Evolutionary conservation across 2,113 vertebrate species (phyloP), one percentile per base, ranked within the genome.

Genomic region (Ornithorhynchus anatinus): DNA sequence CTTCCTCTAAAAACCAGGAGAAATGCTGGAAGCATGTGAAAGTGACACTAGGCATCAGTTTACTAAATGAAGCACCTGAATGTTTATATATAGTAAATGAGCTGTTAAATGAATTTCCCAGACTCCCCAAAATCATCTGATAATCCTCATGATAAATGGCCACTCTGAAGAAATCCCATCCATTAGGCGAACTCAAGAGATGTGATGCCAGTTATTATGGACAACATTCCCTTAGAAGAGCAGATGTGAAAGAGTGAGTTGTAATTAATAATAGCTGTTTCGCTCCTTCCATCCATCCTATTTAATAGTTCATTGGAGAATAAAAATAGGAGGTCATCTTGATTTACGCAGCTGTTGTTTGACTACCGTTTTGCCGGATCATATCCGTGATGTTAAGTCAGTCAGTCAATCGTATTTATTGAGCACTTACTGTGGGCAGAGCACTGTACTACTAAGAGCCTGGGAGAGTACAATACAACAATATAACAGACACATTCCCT

Each of bases 271-370:
- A 38, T 42, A 23, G 63, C 69, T 77, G 38, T n/a, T 75, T 75
- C 81, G 60, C 10, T 44, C 69, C 59, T 57, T 63, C 23, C 27
- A n/a, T 36, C 13, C 57, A 80, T 77, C 69, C 61, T 85, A 93
- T 79, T 5, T 89, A 88, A 91, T 90, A 78, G 63, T 54, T 72
- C 82, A 77, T 87, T 88, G n/a, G n/a, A n/a, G n/a, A n/a, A n/a
- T n/a, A n/a, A n/a, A n/a, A n/a, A n/a, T n/a, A n/a, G n/a, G n/a
- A n/a, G n/a, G n/a, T n/a, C n/a, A n/a, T n/a, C n/a, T n/a, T n/a
- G n/a, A n/a, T n/a, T n/a, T n/a, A n/a, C n/a, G n/a, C n/a, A n/a
- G n/a, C n/a, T n/a, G n/a, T n/a, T n/a, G n/a, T n/a, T n/a, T n/a
- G n/a, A n/a, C n/a, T n/a, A n/a, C n/a, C n/a, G n/a, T n/a, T n/a